phyloP scores from a whole-genome alignment of 2,113 vertebrate genomes.

The Hoplias malabaricus region DNA sequence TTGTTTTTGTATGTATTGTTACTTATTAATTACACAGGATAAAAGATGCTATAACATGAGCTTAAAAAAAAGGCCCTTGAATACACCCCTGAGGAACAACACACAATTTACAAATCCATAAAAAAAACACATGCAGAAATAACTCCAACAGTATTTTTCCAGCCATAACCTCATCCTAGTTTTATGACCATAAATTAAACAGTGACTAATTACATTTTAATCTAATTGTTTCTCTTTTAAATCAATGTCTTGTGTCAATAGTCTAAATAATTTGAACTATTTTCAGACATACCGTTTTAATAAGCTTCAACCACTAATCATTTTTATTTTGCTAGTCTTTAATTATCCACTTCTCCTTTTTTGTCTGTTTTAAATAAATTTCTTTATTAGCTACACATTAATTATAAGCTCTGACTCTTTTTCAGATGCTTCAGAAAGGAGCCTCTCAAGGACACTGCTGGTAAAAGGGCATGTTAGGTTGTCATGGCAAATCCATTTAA shows the following conservation, averaged over 20 bases:
- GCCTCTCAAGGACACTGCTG: neutral
- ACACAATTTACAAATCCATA: conserved; percentile 35
- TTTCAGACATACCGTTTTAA: neutral
- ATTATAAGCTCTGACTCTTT: neutral
- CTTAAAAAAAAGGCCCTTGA: too few relatives aligned
- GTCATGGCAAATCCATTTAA: neutral
- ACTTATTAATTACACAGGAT: too few relatives aligned
- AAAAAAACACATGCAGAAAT: conserved; percentile 33
- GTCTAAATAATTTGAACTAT: neutral
- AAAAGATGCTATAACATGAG: too few relatives aligned
- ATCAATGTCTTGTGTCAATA: too few relatives aligned
- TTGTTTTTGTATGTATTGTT: too few relatives aligned
- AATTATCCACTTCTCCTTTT: neutral
- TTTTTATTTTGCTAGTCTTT: neutral
- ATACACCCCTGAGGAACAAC: neutral
- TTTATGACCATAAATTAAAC: too few relatives aligned
- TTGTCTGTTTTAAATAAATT: neutral
- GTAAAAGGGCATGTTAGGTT: neutral
- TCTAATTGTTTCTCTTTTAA: neutral
- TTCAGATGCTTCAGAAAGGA: neutral
- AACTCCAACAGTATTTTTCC: neutral
- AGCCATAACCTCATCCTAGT: neutral
- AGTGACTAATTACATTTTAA: too few relatives aligned
- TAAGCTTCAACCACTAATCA: neutral
- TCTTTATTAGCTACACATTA: neutral